Conservation (phyloP, 2,888 invertebrate genomes). For the Auanema freiburgensis region DNA sequence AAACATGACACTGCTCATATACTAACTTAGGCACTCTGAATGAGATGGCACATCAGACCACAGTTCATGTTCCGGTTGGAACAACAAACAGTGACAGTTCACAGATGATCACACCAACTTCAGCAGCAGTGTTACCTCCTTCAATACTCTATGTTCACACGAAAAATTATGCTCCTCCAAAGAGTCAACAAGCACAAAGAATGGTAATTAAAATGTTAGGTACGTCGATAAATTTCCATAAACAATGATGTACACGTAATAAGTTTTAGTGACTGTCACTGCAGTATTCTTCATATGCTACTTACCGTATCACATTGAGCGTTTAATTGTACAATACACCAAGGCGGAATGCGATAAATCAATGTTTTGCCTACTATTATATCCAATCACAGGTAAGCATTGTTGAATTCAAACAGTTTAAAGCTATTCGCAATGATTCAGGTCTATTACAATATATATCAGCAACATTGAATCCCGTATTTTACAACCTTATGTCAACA, state of each 20-base stretch:
- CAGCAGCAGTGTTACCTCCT: conserved; percentile 11
- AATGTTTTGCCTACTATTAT: conserved; percentile 50
- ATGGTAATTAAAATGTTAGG: conserved; percentile 63
- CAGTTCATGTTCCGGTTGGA: conserved; percentile 45
- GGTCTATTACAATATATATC: conserved; percentile 59
- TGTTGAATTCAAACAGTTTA: no score
- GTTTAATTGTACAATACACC: conserved; percentile 56
- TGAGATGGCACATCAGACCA: conserved; percentile 37
- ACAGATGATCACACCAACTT: conserved; percentile 11
- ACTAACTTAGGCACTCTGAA: conserved; percentile 27
- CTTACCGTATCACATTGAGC: conserved; percentile 61
- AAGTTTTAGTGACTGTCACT: conserved; percentile 49
- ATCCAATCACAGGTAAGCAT: conserved; percentile 55
- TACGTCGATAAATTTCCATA: conserved; percentile 6
- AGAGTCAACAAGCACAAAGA: conserved; percentile 60
- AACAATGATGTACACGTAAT: not conserved
- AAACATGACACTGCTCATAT: not conserved
- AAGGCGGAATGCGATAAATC: conserved; percentile 43
- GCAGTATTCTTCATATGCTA: conserved; percentile 62
- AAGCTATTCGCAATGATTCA: conserved; percentile 8
- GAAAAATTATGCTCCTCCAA: conserved; percentile 43
- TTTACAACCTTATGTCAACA: conserved; percentile 62
- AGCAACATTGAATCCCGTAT: conserved; percentile 60
- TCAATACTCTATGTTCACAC: conserved; percentile 37
- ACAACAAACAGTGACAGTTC: conserved; percentile 39